Evolutionary conservation across 2,888 invertebrate genomes (phyloP).

Genomic region (Liposcelis brunnea): DNA sequence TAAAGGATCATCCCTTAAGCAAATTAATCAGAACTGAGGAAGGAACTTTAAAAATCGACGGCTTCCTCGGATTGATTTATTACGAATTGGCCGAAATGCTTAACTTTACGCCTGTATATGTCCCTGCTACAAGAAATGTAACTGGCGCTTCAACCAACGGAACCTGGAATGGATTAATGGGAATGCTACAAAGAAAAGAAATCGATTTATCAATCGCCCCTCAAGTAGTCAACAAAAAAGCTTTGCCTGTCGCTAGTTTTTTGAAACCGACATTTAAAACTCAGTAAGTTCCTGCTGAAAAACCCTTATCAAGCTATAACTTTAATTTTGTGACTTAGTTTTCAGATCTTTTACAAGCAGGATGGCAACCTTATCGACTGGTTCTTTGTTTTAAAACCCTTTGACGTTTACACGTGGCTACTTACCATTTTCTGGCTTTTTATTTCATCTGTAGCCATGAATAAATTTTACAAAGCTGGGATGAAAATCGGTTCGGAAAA

Average conservation of each 20-base stretch:
- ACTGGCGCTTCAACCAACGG: slow-evolving; percentile 4
- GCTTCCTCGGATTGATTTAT: not conserved
- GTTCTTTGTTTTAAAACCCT: slow-evolving; percentile 9
- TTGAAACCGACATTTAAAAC: not conserved
- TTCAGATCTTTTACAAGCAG: slow-evolving; percentile 4
- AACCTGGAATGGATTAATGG: slow-evolving; percentile 9
- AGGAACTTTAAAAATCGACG: not conserved
- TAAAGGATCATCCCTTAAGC: not conserved
- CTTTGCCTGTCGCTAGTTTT: slow-evolving; percentile 4
- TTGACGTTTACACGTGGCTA: slow-evolving; percentile 6
- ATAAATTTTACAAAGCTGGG: not conserved
- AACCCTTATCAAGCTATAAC: too few species aligned
- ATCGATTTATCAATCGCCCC: slow-evolving; percentile 4
- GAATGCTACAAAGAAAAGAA: slow-evolving; percentile 5
- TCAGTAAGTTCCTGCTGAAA: too few species aligned
- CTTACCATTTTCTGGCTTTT: slow-evolving; percentile 5
- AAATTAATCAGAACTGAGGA: not conserved
- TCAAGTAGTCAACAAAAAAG: not conserved
- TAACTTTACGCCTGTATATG: not conserved
- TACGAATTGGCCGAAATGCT: not conserved
- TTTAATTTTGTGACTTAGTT: slow-evolving; percentile 1
- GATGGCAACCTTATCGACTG: slow-evolving; percentile 5
- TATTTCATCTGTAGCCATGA: slow-evolving; percentile 1
- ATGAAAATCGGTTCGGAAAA: slow-evolving; percentile 5
- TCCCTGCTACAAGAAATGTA: not conserved